Percentiles rank a stretch among this genome's conserved stretches.
phyloP scores from a whole-genome alignment of 2,113 vertebrate genomes.

The Panthera uncia region DNA sequence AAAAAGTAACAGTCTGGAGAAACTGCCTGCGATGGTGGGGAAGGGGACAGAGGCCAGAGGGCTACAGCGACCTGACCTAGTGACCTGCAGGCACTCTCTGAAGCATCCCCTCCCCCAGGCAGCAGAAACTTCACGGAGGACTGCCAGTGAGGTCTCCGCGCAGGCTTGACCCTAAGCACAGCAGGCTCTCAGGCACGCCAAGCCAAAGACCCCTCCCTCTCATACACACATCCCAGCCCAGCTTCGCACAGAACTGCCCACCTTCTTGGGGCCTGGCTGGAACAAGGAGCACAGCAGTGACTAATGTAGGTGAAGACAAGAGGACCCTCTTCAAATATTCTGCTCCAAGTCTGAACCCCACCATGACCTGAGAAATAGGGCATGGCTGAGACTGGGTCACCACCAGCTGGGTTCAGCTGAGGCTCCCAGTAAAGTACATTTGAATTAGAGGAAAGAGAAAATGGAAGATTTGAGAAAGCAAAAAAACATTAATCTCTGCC shows the following conservation, averaged over 20 bases:
- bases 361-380: neutral
- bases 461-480: neutral
- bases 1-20: neutral
- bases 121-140: neutral
- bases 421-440: neutral
- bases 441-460: conserved; percentile 1
- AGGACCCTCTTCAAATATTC: neutral
- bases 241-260: neutral
- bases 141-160: neutral
- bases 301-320: neutral
- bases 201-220: neutral
- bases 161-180: neutral
- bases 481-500: neutral
- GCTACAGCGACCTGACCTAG: neutral
- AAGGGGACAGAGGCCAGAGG: neutral
- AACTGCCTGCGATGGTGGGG: neutral
- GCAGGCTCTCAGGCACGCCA: neutral
- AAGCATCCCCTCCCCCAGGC: neutral
- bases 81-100: neutral
- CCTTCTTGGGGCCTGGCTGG: neutral
- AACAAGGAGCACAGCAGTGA: neutral
- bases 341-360: neutral
- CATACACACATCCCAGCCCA: neutral
- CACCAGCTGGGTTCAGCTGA: neutral
- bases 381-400: neutral